A percentile compares a stretch with the other conserved stretches of the same genome.
Conservation (phyloP, 2,888 invertebrate genomes). For the Lasioglossum morio region DNA sequence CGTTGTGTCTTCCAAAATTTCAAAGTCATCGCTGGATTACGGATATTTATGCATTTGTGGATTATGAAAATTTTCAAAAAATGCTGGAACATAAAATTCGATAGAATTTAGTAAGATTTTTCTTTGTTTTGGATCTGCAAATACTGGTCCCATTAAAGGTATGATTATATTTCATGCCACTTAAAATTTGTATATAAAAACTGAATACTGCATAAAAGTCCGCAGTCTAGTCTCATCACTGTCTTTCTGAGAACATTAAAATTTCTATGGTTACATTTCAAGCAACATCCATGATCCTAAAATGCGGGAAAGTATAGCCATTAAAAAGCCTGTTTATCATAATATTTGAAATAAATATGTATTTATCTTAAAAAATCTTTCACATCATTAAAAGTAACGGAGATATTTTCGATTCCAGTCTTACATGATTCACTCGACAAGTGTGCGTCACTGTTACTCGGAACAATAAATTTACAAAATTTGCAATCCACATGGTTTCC, state of each 20-base stretch:
- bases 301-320: neutral
- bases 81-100: too few relatives aligned
- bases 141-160: too few relatives aligned
- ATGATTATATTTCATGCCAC: too few relatives aligned
- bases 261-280: neutral
- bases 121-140: too few relatives aligned
- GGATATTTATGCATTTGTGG: too few relatives aligned
- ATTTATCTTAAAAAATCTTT: neutral
- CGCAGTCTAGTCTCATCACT: neutral
- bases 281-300: neutral
- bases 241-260: neutral
- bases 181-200: too few relatives aligned
- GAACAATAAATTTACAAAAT: conserved; percentile 5
- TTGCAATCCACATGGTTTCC: neutral
- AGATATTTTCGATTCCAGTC: neutral
- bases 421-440: neutral
- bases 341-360: neutral
- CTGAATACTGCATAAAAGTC: too few relatives aligned
- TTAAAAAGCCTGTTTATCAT: neutral
- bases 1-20: neutral
- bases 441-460: neutral
- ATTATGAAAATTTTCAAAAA: too few relatives aligned
- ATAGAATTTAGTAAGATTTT: too few relatives aligned
- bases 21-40: neutral
- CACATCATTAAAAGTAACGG: neutral